Conservation (phyloP, 2,113 vertebrate species). For the Parus major region DNA sequence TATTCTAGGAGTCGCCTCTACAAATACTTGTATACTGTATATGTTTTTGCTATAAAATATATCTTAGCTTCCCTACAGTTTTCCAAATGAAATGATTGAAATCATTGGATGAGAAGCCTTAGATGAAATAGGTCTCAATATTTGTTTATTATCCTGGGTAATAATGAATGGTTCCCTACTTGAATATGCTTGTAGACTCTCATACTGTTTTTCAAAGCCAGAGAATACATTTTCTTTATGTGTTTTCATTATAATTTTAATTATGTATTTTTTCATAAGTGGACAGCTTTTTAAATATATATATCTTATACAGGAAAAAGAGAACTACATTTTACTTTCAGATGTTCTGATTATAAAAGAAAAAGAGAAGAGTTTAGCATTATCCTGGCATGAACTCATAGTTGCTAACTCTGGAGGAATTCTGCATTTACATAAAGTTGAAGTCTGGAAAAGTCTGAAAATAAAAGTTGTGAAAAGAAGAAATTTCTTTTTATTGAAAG, state of each 20-base stretch:
- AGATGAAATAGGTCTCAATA: neutral
- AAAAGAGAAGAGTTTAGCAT: neutral
- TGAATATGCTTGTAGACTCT: neutral
- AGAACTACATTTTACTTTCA: neutral
- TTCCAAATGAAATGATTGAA: neutral
- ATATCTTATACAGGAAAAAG: neutral
- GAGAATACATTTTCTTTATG: slow-evolving; percentile 9
- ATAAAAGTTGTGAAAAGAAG: neutral
- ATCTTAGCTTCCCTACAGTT: neutral
- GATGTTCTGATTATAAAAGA: neutral
- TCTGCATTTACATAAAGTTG: neutral
- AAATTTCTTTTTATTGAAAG: neutral
- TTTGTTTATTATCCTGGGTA: slow-evolving; percentile 1
- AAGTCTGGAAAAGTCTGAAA: neutral
- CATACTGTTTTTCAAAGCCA: neutral
- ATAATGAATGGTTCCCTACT: neutral
- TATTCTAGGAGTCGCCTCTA: neutral
- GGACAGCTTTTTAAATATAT: neutral
- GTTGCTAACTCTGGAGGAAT: neutral
- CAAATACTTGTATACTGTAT: neutral
- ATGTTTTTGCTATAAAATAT: neutral
- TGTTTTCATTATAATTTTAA: slow-evolving; percentile 20
- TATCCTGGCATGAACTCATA: neutral
- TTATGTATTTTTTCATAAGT: slow-evolving; percentile 18
- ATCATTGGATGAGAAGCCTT: neutral